Percentiles rank a stretch among this genome's conserved stretches.
Evolutionary conservation across 2,888 invertebrate species (phyloP).

Genomic region (Drosophila pseudotakahashii): DNA sequence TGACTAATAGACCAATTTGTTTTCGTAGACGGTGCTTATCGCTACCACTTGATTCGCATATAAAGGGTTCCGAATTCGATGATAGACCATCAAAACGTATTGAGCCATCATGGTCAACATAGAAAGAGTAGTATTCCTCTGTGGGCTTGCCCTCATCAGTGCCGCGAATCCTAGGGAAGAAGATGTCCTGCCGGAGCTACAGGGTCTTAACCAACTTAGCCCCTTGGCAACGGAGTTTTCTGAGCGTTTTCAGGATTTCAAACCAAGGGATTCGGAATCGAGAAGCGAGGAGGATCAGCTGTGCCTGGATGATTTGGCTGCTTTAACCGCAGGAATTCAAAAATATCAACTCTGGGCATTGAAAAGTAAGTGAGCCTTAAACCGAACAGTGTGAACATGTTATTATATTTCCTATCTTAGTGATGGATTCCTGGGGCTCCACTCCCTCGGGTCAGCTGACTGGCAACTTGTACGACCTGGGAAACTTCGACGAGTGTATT

Average conservation of each 20-base stretch:
- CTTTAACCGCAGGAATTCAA: conserved; percentile 25
- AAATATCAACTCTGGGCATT: conserved; percentile 38
- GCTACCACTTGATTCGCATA: not conserved
- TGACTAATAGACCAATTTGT: not conserved
- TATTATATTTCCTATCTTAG: conserved; percentile 52
- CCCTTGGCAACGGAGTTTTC: conserved; percentile 35
- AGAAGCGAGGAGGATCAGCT: conserved; percentile 26
- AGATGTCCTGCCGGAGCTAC: conserved; percentile 2
- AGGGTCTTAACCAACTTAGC: conserved; percentile 14
- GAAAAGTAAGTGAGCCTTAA: conserved; percentile 39
- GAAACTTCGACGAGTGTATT: conserved; percentile 84
- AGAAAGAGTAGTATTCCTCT: not conserved
- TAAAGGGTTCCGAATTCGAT: not conserved
- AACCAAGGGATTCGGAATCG: not conserved
- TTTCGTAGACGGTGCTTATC: conserved; percentile 6
- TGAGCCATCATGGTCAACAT: conserved; percentile 4
- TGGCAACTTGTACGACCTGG: conserved; percentile 80
- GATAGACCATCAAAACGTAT: not conserved
- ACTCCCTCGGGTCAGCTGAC: conserved; percentile 80
- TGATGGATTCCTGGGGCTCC: conserved; percentile 83
- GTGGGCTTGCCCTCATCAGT: conserved; percentile 1
- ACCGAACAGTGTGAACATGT: not conserved
- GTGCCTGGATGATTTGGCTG: conserved; percentile 45
- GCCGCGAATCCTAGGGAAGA: not conserved
- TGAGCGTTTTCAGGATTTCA: conserved; percentile 17